phyloP scores from a whole-genome alignment of 2,113 vertebrate species.

The Cacatua alba region DNA sequence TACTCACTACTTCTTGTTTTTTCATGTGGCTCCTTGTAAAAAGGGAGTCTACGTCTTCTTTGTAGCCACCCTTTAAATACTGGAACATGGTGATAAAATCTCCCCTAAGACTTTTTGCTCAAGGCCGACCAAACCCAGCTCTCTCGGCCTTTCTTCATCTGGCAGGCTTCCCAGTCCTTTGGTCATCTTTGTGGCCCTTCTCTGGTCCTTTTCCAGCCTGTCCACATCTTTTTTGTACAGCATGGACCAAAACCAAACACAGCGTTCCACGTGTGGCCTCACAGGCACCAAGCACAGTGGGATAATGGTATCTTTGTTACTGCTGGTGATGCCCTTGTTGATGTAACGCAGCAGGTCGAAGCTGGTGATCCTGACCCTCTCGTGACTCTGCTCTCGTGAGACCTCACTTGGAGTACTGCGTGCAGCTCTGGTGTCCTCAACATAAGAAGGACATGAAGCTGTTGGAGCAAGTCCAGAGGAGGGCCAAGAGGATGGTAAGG shows the following conservation, averaged over 20 bases:
- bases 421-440: not conserved
- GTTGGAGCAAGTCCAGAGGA: not conserved
- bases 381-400: too few species aligned
- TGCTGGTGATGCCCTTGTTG: not conserved
- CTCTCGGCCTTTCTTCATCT: not conserved
- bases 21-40: not conserved
- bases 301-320: not conserved
- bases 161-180: fast-evolving
- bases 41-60: not conserved
- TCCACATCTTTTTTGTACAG: not conserved
- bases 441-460: not conserved
- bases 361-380: too few species aligned
- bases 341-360: too few species aligned
- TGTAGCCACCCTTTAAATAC: not conserved
- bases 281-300: not conserved
- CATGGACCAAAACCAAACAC: not conserved
- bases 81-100: not conserved
- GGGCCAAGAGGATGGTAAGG: not conserved
- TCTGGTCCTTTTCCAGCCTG: not conserved
- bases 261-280: not conserved
- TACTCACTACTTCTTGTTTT: not conserved
- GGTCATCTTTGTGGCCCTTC: not conserved
- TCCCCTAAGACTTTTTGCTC: not conserved
- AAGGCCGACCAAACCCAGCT: not conserved
- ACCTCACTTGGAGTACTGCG: not conserved